These are phyloP conservation scores for Catostomus latipinnis DNA, from an alignment of 2,797 vertebrate genomes.

Conservation along the genomic window DNA sequence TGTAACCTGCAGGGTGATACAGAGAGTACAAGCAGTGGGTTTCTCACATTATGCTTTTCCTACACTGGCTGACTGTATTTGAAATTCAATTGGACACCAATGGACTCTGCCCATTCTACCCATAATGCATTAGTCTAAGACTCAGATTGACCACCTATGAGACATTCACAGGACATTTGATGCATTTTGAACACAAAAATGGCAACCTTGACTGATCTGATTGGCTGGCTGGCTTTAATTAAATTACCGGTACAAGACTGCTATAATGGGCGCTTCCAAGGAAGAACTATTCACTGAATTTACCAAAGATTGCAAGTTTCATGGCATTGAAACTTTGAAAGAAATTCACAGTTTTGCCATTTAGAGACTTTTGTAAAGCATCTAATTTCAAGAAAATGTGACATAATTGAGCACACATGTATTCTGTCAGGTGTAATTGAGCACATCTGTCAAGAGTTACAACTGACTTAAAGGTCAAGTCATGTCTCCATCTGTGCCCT, in stretches of 20 bases:
- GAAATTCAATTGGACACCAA: neutral
- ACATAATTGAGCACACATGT: too few relatives aligned
- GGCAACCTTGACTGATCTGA: neutral
- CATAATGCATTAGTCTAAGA: neutral
- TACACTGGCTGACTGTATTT: neutral
- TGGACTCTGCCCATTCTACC: neutral
- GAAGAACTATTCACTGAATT: too few relatives aligned
- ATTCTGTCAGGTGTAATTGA: too few relatives aligned
- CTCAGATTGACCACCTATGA: conserved; percentile 1
- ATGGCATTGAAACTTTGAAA: too few relatives aligned
- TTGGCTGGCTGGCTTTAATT: neutral
- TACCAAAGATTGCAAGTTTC: too few relatives aligned
- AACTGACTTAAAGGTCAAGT: too few relatives aligned
- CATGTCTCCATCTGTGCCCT: too few relatives aligned
- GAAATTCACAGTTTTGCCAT: too few relatives aligned
- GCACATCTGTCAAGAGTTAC: too few relatives aligned
- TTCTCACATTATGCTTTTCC: neutral
- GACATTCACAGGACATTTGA: neutral
- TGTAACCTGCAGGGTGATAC: neutral
- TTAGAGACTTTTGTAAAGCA: too few relatives aligned
- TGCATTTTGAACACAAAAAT: neutral
- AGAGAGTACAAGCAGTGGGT: neutral
- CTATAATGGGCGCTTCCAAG: too few relatives aligned
- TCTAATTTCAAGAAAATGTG: too few relatives aligned
- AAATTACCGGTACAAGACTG: neutral